Evolutionary conservation across 1,140 invertebrate genomes (phyloP).

Genomic region (Magallana angulata): DNA sequence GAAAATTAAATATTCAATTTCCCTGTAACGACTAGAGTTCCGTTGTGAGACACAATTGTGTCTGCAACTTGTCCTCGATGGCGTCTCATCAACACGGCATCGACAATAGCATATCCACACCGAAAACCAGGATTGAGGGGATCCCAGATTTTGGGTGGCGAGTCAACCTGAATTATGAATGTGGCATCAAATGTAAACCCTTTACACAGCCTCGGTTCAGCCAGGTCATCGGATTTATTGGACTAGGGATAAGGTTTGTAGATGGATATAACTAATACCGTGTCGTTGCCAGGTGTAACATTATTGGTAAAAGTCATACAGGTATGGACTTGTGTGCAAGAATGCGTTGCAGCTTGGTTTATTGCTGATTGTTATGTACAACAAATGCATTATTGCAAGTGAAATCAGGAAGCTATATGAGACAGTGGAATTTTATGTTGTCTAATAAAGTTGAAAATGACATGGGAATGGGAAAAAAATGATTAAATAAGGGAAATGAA

Average conservation of each 20-base stretch:
- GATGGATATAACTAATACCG: background rate
- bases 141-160: conserved; percentile 80
- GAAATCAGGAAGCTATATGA: no score
- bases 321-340: background rate
- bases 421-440: no score
- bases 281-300: background rate
- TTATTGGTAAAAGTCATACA: background rate
- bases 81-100: conserved; percentile 46
- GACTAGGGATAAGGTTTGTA: conserved; percentile 83
- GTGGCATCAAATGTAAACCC: conserved; percentile 87
- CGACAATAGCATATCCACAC: conserved; percentile 67
- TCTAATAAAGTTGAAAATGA: no score
- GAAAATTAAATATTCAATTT: background rate
- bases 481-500: no score
- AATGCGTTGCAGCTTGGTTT: no score
- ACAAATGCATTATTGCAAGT: no score
- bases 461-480: no score
- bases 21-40: background rate
- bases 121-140: conserved; percentile 65
- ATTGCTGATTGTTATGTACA: no score
- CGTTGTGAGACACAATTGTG: background rate
- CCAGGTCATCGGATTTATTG: conserved; percentile 85
- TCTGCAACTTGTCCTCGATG: background rate
- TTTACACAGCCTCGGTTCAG: conserved; percentile 84
- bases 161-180: conserved; percentile 86